Evolutionary conservation across 2,888 invertebrate species (phyloP), one percentile per base, ranked within the genome.

Genomic region (Leptodirus hochenwartii): DNA sequence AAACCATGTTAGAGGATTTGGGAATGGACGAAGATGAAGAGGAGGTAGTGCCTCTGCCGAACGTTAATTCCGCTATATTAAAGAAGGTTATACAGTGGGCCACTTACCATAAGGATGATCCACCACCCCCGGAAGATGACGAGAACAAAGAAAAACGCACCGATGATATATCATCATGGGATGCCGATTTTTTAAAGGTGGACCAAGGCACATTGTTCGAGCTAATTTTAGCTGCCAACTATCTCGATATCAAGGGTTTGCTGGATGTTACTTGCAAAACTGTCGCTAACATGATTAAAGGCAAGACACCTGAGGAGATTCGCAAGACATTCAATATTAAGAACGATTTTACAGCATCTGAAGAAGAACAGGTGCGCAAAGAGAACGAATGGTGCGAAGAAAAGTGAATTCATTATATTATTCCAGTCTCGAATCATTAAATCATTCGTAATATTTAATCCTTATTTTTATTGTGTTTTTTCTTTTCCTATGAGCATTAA

Each of bases 141-240:
- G 95, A 96, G 51, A 90, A 87, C 54, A 88, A 88, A 53, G 91
- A 93, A 50, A 96, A 95, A 49, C 65, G 96, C n/a, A 96, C 96
- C 1, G 96, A 98, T 52, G 96, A 98, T 50, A 98, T 98, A 41
- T 87, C 87, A 14, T 88, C 90, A 0, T 98, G 98, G 98, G 98
- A 98, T 62, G 88, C 91, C 0, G 96, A 98, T 54, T 98, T 98
- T 49, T 61, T 99, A 5, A 98, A 98, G 66, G 95, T 96, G 17
- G 93, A 95, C 53, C 93, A 95, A 54, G 91, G 88, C 34, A 95
- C 93, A 2, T 60, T 96, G 9, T 95, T 93, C 53, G 95, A 95
- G 59, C 61, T 96, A 23, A 95, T 96, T 46, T 59, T 96, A 62
- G 93, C 95, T 27, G 93, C 95, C 5, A 95, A 96, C 57, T 96